Conservation (phyloP, 1,140 invertebrate species). For the Lepidurus apus region DNA sequence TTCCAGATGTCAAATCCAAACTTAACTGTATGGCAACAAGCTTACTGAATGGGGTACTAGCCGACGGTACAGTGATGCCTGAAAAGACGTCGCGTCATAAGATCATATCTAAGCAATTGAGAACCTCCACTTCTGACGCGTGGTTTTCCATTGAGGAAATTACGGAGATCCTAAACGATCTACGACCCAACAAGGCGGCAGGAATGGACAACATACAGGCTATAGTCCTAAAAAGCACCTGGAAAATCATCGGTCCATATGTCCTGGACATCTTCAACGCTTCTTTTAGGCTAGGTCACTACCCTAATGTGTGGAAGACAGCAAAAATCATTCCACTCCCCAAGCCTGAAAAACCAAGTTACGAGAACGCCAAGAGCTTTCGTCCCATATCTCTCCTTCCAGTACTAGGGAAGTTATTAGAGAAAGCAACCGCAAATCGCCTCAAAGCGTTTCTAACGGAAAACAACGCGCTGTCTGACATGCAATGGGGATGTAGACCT, state of each 20-base stretch:
- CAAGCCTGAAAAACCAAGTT: conserved; percentile 20
- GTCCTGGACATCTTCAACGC: conserved; percentile 12
- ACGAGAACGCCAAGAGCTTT: no score
- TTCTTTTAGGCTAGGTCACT: not conserved
- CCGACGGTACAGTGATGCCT: not conserved
- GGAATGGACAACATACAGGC: conserved; percentile 18
- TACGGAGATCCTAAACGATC: not conserved
- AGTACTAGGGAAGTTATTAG: not conserved
- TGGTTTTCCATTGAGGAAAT: not conserved
- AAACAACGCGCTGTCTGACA: no score
- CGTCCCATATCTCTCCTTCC: no score
- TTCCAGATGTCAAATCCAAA: conserved; percentile 23
- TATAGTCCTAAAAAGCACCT: not conserved
- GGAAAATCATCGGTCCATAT: conserved; percentile 7
- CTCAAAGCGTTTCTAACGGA: no score
- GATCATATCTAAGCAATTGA: not conserved
- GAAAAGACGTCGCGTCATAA: not conserved
- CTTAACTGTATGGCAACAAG: conserved; percentile 17
- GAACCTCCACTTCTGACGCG: no score
- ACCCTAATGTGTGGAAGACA: conserved; percentile 24
- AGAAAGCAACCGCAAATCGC: no score
- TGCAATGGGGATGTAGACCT: no score
- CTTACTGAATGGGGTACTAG: not conserved
- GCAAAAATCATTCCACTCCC: conserved; percentile 19
- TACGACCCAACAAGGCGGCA: not conserved